Evolutionary conservation across 1,140 invertebrate species (phyloP), one percentile per base, ranked within the genome.

Genomic region (Charaxes varanes): DNA sequence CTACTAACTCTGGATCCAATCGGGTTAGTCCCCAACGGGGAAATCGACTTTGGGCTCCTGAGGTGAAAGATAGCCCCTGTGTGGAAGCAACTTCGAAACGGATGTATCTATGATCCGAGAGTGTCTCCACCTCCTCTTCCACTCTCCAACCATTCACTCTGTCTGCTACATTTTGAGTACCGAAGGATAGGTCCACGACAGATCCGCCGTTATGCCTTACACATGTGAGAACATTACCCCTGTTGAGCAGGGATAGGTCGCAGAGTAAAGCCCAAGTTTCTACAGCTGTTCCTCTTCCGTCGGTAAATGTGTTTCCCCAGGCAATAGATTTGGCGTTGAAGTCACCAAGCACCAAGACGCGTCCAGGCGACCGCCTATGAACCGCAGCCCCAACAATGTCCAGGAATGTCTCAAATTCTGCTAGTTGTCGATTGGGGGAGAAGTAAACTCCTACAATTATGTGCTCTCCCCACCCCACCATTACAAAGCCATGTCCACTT

Each of bases 151-250:
- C 18, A 6, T 4, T 16, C 0, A 46, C 24, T 7, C 22, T 22
- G 7, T 14, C 6, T 5, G 40, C 43, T 0, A 51, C 5, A 11
- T 21, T 19, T 1, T 30, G 30, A 13, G 24, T 41, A 3, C 42
- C 47, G 19, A 49, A 41, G 0, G 37, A 26, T 6, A 49, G 4
- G 24, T 50, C 50, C 2, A 51, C 35, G 1, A 52, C 27, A 0
- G 54, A 49, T 0, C 51, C 43, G 6, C 47, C 43, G 10, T 21
- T 21, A 11, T 22, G 33, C 2, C 43, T 35, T 19, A 52, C 44
- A 8, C 48, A 52, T 1, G 48, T 48, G 6, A 33, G 21, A 3
- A 8, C 30, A 3, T 21, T 10, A 19, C 46, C 41, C 11, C 18
- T 13, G 14, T 50, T 7, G 4, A 33, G 3, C 4, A 23, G 22